Evolutionary conservation across 2,888 invertebrate genomes (phyloP).

Genomic region (Baronia brevicornis): DNA sequence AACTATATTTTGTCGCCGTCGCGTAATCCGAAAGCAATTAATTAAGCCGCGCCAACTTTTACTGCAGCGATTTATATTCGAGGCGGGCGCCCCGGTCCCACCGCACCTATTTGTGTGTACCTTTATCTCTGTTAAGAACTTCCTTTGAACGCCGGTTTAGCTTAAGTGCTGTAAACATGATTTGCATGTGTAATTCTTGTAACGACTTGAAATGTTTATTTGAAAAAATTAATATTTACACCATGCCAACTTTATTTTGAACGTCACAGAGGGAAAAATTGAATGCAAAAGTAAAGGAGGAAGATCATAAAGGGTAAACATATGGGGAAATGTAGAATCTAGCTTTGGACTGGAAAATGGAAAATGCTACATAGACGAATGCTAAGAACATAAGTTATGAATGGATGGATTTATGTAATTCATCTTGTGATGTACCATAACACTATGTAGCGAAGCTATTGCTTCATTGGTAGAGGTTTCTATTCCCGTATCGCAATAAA

Average conservation of each 20-base stretch:
- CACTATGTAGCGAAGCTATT: no score
- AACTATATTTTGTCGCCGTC: conserved; percentile 19
- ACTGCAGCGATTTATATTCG: conserved; percentile 60
- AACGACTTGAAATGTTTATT: neutral
- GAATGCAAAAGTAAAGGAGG: no score
- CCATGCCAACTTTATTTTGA: neutral
- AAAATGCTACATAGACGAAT: no score
- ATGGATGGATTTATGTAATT: no score
- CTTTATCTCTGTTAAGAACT: conserved; percentile 33
- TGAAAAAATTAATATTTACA: neutral
- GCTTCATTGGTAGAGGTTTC: no score
- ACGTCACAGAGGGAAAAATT: no score
- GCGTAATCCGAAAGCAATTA: conserved; percentile 59
- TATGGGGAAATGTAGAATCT: no score
- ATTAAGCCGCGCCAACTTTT: conserved; percentile 54
- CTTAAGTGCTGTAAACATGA: neutral
- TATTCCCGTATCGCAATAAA: no score
- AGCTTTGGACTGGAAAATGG: no score
- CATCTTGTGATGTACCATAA: no score
- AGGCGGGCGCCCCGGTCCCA: conserved; percentile 25
- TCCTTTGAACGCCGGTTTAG: conserved; percentile 13
- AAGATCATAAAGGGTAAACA: no score
- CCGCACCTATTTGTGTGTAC: conserved; percentile 34
- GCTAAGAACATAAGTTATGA: no score
- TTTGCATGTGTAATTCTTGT: conserved; percentile 3